A percentile compares a stretch with the other conserved stretches of the same genome.
phyloP scores from a whole-genome alignment of 2,113 vertebrate genomes.

The Rhynchomys soricoides region DNA sequence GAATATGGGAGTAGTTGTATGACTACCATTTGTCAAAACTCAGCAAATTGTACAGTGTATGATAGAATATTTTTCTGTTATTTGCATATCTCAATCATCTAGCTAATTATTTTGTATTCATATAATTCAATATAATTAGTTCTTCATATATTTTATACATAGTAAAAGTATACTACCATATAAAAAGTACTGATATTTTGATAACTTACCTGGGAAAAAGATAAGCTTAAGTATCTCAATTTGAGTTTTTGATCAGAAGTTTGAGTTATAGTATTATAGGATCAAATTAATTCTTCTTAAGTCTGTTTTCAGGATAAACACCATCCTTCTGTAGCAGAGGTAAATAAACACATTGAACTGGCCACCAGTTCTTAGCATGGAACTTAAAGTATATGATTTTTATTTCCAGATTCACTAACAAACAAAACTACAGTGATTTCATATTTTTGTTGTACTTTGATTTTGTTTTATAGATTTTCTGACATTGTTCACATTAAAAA shows the following conservation, averaged over 20 bases:
- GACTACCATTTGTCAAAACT: neutral
- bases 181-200: neutral
- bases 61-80: neutral
- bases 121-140: neutral
- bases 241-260: neutral
- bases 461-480: neutral
- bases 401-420: neutral
- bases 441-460: neutral
- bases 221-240: neutral
- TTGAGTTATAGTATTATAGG: neutral
- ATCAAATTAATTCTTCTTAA: conserved; percentile 23
- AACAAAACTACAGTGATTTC: neutral
- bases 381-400: neutral
- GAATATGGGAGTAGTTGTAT: neutral
- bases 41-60: neutral
- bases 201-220: neutral
- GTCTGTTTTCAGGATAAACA: neutral
- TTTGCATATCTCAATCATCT: neutral
- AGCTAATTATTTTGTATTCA: neutral
- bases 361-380: neutral
- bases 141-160: neutral
- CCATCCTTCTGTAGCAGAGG: neutral
- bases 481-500: neutral
- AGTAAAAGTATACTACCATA: neutral
- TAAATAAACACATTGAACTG: conserved; percentile 13